These are phyloP conservation scores for Agrilus planipennis DNA, from an alignment of 1,140 invertebrate species.

Conservation along the genomic window DNA sequence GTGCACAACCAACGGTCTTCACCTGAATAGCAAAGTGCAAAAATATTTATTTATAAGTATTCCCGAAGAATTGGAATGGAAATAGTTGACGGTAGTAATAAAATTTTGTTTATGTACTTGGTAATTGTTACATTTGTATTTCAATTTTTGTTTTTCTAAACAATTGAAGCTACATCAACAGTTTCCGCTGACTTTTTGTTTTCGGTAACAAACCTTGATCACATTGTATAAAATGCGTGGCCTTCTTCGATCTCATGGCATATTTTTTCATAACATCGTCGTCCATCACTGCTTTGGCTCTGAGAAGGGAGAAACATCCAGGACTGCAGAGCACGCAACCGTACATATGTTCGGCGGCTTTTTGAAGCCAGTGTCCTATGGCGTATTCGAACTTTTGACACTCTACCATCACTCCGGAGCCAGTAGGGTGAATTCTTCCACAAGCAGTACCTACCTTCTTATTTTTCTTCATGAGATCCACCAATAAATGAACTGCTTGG, in stretches of 20 bases:
- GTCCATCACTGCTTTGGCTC: slow-evolving; percentile 80
- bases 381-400: slow-evolving; percentile 92
- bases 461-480: slow-evolving; percentile 88
- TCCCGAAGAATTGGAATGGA: too few species aligned
- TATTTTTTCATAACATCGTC: slow-evolving; percentile 84
- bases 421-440: slow-evolving; percentile 85
- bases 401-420: slow-evolving; percentile 81
- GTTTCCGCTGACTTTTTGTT: too few species aligned
- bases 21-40: too few species aligned
- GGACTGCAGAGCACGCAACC: slow-evolving; percentile 82
- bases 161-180: too few species aligned
- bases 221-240: slow-evolving; percentile 82
- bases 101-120: too few species aligned
- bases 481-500: slow-evolving; percentile 67
- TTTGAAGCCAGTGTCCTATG: slow-evolving; percentile 90
- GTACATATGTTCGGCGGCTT: slow-evolving; percentile 88
- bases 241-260: slow-evolving; percentile 64
- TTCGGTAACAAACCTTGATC: slow-evolving; percentile 69
- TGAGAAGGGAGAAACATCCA: slow-evolving; percentile 84
- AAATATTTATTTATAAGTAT: too few species aligned
- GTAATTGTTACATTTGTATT: too few species aligned
- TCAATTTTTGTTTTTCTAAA: too few species aligned
- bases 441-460: slow-evolving; percentile 79
- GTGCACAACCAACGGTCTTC: slow-evolving; percentile 85
- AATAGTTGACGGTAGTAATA: too few species aligned